These are phyloP conservation scores for Stenurella melanura DNA, from an alignment of 2,888 invertebrate species.

Conservation along the genomic window DNA sequence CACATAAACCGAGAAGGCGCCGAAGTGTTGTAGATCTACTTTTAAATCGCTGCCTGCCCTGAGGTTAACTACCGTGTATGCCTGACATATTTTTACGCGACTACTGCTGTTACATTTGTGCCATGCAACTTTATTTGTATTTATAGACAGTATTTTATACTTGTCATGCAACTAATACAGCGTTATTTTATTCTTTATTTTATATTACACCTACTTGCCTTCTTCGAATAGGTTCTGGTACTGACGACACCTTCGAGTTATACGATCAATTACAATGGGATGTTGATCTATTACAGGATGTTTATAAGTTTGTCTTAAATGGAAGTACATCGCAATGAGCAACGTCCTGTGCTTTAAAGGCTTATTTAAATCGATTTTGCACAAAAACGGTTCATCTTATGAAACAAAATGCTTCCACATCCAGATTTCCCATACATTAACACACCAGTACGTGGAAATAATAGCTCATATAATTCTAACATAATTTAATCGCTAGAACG, in stretches of 20 bases:
- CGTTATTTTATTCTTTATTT: constrained; percentile 3
- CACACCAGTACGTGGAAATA: too few species aligned
- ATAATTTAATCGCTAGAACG: too few species aligned
- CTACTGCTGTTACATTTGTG: constrained; percentile 4
- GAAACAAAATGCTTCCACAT: too few species aligned
- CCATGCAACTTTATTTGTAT: constrained; percentile 4
- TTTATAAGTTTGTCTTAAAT: background rate
- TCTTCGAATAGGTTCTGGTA: background rate
- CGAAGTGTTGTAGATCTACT: background rate
- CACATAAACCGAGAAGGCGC: background rate
- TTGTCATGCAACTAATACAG: constrained; percentile 7
- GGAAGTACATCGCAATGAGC: background rate
- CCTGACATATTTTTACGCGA: constrained; percentile 7
- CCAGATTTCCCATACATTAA: too few species aligned
- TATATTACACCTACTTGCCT: constrained; percentile 6
- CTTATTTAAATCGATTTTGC: too few species aligned
- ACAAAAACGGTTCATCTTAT: too few species aligned
- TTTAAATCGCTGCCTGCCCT: background rate
- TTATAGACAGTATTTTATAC: constrained; percentile 7
- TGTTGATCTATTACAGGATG: background rate
- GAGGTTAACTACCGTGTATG: constrained; percentile 7
- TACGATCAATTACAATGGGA: background rate
- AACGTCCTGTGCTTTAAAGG: too few species aligned
- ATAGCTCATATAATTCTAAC: too few species aligned
- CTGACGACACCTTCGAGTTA: background rate